phyloP scores from a whole-genome alignment of 2,113 vertebrate species.

The Burhinus bistriatus region DNA sequence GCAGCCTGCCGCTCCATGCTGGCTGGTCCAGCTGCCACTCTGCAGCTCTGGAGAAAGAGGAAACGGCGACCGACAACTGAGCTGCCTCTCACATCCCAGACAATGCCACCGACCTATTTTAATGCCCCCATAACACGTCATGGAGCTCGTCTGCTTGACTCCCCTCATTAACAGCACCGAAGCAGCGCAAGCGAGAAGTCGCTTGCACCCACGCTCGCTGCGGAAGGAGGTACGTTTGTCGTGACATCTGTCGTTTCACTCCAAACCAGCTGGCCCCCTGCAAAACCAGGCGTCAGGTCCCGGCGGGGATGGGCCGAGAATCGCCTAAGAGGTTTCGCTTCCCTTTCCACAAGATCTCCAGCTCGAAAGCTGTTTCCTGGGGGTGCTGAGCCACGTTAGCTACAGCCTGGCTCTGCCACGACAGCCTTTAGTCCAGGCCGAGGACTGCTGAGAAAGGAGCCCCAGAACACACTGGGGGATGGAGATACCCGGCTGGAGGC shows the following conservation, averaged over 20 bases:
- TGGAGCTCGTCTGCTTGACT: fast-evolving
- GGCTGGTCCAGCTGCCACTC: constrained; percentile 98
- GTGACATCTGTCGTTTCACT: fast-evolving
- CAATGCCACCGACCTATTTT: fast-evolving
- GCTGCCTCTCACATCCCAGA: neutral
- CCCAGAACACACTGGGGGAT: neutral
- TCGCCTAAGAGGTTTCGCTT: neutral
- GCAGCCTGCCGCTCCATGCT: constrained; percentile 90
- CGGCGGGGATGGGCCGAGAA: neutral
- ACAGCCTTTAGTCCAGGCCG: fast-evolving
- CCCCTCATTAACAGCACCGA: fast-evolving
- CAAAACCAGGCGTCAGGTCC: neutral
- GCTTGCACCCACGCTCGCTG: fast-evolving
- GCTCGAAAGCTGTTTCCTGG: neutral
- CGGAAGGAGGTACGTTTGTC: fast-evolving
- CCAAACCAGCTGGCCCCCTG: neutral
- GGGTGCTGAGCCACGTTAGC: fast-evolving
- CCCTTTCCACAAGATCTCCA: neutral
- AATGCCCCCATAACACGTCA: fast-evolving
- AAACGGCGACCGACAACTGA: neutral
- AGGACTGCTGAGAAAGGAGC: neutral
- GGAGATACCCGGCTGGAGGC: neutral
- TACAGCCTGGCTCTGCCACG: neutral
- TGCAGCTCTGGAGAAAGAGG: constrained; percentile 78
- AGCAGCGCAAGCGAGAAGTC: fast-evolving